Evolutionary conservation across 2,113 vertebrate genomes (phyloP), one percentile per base, ranked within the genome.

Genomic region (Thymallus thymallus): DNA sequence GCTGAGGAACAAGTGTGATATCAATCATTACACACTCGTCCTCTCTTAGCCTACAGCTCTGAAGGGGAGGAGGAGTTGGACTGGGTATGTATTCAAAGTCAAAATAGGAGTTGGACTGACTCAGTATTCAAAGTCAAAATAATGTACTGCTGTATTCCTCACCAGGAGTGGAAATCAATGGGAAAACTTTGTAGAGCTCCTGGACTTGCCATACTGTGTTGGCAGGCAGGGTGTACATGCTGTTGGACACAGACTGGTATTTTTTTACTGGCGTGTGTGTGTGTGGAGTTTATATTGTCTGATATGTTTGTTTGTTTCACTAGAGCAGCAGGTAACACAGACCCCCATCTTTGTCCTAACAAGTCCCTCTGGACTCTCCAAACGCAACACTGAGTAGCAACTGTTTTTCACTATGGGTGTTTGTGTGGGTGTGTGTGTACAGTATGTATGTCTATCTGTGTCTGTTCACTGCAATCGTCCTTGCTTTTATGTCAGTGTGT

Each of bases 21-120:
- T 88, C 82, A 80, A 85, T 88, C 84, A 85, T 75, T 71, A 77
- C 51, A 24, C 1, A 12, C 62, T 60, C 0, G 12, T 20, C 63
- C 51, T 30, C 20, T 62, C 20, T n/a, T 48, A 64, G 23, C 61
- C 45, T 9, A 66, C 14, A 65, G 63, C 61, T 48, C 35, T 18
- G 65, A 7, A 23, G 35, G 65, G 16, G 20, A 20, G 65, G 14
- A 41, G 56, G 48, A 48, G 64, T 18, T 60, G 29, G 48, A 55
- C 20, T 24, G 32, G 41, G 48, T 79, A n/a, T 5, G 29, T 60
- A 51, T 72, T 68, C 63, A 72, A 66, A 71, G 60, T 77, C 48
- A 70, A 18, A 72, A 51, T 72, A 61, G n/a, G n/a, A n/a, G n/a
- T n/a, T n/a, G 29, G 48, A 55, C 20, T 24, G 32, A 24, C 62